Evolutionary conservation across 2,888 invertebrate species (phyloP), one percentile per base, ranked within the genome.

Genomic region (Mesopsocus fuscifrons): DNA sequence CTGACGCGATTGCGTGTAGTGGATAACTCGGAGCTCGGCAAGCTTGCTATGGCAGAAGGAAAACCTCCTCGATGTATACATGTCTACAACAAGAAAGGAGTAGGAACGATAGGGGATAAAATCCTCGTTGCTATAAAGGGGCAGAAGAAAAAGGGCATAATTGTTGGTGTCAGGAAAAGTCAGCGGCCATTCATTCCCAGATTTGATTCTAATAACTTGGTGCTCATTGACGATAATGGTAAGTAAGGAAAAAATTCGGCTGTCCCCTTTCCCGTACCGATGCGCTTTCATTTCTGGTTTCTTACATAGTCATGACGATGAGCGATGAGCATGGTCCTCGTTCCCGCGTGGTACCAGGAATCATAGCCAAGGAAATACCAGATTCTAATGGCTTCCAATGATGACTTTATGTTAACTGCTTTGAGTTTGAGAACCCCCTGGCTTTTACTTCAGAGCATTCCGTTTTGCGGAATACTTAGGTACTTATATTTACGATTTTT

Each of bases 1-100:
- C 54, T 87, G 50, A 72, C 84, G 2, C 67, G 88, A 41, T 64
- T 95, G 13, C 68, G 91, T 53, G 91, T 95, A 4, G 97, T 99
- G 2, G 98, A 99, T 61, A 99, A 99, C 62, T 92, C 92, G 44
- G 79, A 82, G 51, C 74, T 98, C 46, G 98, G 97, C 26, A 91
- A 87, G 59, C 73, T 82, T 57, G 94, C 95, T 2, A 91, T 91
- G 82, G 74, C 82, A 2, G 85, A 89, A 57, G 95, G 95, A 38
- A 85, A 82, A 61, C 89, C 94, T 9, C 91, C 95, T 0, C 79
- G 75, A 59, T 76, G 84, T 54, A 95, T 99, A 55, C 91, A 95
- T 57, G 77, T 97, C 45, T 95, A 94, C 56, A 94, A 85, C 60
- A 85, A 80, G 64, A 69, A 65, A 43, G 67, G 66, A 2, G 57